Percentiles rank a stretch among this genome's conserved stretches.
Conservation (phyloP, 2,113 vertebrate genomes). For the Prionailurus viverrinus region DNA sequence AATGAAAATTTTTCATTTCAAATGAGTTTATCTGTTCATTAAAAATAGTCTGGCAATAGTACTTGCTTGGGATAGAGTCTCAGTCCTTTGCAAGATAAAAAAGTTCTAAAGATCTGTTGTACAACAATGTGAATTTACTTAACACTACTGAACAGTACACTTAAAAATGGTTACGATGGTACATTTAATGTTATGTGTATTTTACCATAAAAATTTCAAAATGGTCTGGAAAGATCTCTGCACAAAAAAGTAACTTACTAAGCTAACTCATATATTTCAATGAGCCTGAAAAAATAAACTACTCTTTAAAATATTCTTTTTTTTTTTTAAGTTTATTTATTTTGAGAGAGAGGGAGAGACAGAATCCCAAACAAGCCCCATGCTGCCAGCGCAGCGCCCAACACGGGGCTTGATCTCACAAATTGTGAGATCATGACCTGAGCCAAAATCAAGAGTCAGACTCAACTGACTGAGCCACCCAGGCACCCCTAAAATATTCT, state of each 20-base stretch:
- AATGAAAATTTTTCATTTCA: slow-evolving; percentile 22
- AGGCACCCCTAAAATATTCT: not conserved
- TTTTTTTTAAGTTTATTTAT: no score
- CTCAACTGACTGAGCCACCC: no score
- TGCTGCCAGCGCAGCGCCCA: no score
- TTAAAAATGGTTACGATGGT: not conserved
- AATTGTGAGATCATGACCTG: no score
- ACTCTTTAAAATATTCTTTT: slow-evolving; percentile 20
- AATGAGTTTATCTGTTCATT: slow-evolving; percentile 33
- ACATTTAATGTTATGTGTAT: not conserved
- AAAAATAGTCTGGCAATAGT: not conserved
- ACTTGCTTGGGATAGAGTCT: not conserved
- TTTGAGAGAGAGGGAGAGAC: no score
- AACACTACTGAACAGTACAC: not conserved
- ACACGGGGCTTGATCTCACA: no score
- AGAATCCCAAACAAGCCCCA: no score
- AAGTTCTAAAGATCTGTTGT: not conserved
- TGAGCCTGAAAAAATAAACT: slow-evolving; percentile 36
- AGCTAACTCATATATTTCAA: slow-evolving; percentile 4
- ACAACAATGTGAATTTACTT: slow-evolving; percentile 11
- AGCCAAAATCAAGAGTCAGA: no score
- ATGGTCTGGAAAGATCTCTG: not conserved
- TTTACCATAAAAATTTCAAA: slow-evolving; percentile 16
- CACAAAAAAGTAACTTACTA: slow-evolving; percentile 24
- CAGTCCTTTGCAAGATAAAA: not conserved